Evolutionary conservation across 2,888 invertebrate genomes (phyloP), one percentile per base, ranked within the genome.

Genomic region (Pelosia muscerda): DNA sequence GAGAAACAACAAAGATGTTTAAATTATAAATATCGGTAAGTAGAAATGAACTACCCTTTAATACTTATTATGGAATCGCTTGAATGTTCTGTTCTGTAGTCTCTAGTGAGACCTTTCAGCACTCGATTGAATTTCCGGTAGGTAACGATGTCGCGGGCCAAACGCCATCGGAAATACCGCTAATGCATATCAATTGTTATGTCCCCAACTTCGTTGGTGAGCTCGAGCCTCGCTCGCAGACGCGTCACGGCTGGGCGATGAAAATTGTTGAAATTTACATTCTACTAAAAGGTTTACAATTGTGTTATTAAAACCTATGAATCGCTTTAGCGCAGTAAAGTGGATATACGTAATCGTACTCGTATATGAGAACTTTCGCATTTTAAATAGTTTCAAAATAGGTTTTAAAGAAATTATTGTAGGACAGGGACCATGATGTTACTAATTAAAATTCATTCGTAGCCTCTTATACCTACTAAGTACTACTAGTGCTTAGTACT

Each of bases 161-260:
- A 88, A 88, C 89, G 89, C 84, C 85, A 84, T 76, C 90, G 94
- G 94, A 94, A 92, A 92, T 90, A 89, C 89, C 85, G 88, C 86
- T 93, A 94, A 94, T 94, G 93, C 94, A 93, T 92, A 92, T 90
- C 94, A 93, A 94, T 94, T 94, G 93, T 92, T 88, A 89, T 86
- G 83, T 87, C 90, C 89, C 86, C 88, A 88, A 92, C 88, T 86
- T 88, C 77, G 88, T 90, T 88, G 86, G 80, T 62, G 62, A 61
- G 42, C 59, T 28, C 66, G 31, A 19, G 0, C n/a, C 26, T n/a
- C 6, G 22, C 23, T 19, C 15, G 10, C 53, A 5, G 31, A 22
- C 22, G 22, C 6, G 22, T 31, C 49, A 49, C n/a, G 9, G 5
- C 22, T n/a, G 5, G 23, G 5, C 28, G 13, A 8, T 23, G 23